These are phyloP conservation scores for Semnornis frantzii DNA, from an alignment of 2,113 vertebrate species.

Conservation along the genomic window DNA sequence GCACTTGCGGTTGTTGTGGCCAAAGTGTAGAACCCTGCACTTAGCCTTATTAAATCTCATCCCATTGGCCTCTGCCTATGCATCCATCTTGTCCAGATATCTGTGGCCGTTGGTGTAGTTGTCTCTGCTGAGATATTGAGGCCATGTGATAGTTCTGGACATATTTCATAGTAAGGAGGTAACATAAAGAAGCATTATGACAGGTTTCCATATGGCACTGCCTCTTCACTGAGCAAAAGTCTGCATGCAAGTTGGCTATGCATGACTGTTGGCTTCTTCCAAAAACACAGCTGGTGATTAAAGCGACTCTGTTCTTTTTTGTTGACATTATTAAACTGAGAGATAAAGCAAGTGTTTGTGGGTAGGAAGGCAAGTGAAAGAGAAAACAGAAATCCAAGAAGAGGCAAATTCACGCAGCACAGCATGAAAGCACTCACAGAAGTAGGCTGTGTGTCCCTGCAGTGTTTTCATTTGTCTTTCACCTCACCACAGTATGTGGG, in stretches of 20 bases:
- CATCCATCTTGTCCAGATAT: neutral
- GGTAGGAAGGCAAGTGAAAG: neutral
- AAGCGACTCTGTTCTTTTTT: neutral
- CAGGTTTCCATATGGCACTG: conserved; percentile 12
- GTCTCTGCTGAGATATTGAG: neutral
- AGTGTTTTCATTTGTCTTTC: neutral
- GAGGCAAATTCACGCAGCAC: neutral
- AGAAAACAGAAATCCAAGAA: neutral
- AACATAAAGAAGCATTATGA: neutral
- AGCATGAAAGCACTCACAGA: neutral
- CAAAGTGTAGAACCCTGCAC: too few relatives aligned
- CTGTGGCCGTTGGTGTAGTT: neutral
- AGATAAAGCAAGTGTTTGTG: neutral
- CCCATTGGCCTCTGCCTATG: too few relatives aligned
- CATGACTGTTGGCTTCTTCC: neutral
- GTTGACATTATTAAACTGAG: neutral
- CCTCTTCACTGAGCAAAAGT: neutral
- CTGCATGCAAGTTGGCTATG: neutral
- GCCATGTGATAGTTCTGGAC: neutral
- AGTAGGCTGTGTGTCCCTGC: neutral
- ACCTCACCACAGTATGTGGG: neutral
- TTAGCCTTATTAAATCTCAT: too few relatives aligned
- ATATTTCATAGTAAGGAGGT: neutral
- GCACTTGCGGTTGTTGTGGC: too few relatives aligned
- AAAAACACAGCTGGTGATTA: conserved; percentile 9